Percentiles rank a stretch among this genome's conserved stretches.
phyloP scores from a whole-genome alignment of 2,797 vertebrate species.

The Lepus oiostolus region DNA sequence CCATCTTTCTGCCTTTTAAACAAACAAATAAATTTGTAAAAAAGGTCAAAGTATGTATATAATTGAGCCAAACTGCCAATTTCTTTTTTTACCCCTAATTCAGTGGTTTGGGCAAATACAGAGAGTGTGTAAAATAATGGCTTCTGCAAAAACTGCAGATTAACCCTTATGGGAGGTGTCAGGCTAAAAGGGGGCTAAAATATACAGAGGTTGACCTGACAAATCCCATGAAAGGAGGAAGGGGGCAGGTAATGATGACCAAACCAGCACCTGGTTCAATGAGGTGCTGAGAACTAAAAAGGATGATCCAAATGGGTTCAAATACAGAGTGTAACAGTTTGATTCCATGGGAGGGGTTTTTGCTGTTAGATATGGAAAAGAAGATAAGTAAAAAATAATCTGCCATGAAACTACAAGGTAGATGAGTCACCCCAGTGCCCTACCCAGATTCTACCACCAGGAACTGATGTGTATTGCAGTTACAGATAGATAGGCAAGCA shows the following conservation, averaged over 20 bases:
- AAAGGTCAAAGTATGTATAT: not conserved
- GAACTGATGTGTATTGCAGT: not conserved
- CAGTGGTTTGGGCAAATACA: not conserved
- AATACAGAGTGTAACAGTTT: constrained; percentile 38
- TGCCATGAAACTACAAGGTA: not conserved
- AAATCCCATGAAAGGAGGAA: not conserved
- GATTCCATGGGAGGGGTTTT: not conserved
- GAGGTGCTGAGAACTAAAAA: not conserved
- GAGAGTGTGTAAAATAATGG: not conserved
- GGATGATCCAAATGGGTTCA: not conserved
- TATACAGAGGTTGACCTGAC: not conserved
- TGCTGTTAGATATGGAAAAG: not conserved
- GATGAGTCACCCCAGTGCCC: not conserved
- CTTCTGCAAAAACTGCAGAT: not conserved
- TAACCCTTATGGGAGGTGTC: not conserved
- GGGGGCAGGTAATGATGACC: not conserved
- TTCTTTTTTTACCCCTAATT: not conserved
- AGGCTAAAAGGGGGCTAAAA: not conserved
- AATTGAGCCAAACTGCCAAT: not conserved
- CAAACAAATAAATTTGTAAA: not conserved
- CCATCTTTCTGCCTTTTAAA: no score
- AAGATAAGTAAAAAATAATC: not conserved
- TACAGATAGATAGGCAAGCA: not conserved
- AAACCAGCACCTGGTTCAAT: not conserved
- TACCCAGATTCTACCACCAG: not conserved